A percentile compares a stretch with the other conserved stretches of the same genome.
Evolutionary conservation across 2,888 invertebrate species (phyloP).

Genomic region (Amitus sp.): DNA sequence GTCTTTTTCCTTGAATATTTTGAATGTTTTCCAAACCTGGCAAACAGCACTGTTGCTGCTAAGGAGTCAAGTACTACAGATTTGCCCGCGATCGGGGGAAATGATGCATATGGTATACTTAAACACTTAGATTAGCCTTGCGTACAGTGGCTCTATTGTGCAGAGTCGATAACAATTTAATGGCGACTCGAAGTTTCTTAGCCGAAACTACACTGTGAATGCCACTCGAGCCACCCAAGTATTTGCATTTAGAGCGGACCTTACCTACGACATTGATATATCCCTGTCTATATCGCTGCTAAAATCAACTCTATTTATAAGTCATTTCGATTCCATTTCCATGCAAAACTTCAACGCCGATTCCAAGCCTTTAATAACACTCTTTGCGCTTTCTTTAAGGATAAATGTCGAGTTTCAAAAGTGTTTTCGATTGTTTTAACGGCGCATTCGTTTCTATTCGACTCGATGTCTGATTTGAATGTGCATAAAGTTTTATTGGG

Average conservation of each 20-base stretch:
- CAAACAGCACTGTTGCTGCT: too few species aligned
- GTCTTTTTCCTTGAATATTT: too few species aligned
- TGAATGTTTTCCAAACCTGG: too few species aligned
- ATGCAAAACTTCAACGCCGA: constrained; percentile 23
- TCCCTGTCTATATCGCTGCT: constrained; percentile 54
- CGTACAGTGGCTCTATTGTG: constrained; percentile 28
- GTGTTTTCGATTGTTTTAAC: too few species aligned
- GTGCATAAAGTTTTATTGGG: too few species aligned
- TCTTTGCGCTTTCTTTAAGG: background rate
- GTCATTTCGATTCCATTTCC: constrained; percentile 40
- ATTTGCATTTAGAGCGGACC: constrained; percentile 58
- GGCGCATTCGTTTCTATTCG: too few species aligned
- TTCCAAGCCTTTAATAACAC: constrained; percentile 37
- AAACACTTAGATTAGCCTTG: constrained; percentile 24
- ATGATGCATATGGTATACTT: constrained; percentile 34
- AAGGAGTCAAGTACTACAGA: constrained; percentile 31
- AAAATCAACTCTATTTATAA: constrained; percentile 49
- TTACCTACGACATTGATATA: constrained; percentile 54
- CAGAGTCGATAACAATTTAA: constrained; percentile 41
- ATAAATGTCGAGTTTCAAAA: background rate
- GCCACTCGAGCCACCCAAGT: constrained; percentile 7
- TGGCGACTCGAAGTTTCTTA: constrained; percentile 35
- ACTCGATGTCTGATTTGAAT: too few species aligned
- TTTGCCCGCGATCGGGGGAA: constrained; percentile 37
- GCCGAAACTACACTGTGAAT: constrained; percentile 4